Evolutionary conservation across 1,140 invertebrate species (phyloP).

Genomic region (Macrobrachium nipponense): DNA sequence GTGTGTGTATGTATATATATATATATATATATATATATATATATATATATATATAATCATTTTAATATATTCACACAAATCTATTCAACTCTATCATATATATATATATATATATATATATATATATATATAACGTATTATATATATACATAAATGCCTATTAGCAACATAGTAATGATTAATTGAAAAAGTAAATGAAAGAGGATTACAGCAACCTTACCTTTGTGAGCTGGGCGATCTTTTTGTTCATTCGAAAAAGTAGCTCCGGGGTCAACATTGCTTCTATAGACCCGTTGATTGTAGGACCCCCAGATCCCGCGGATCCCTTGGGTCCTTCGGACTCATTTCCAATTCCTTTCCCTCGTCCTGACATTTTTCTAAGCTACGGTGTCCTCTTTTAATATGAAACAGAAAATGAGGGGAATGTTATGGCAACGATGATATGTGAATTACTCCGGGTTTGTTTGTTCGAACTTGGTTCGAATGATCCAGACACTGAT

Average conservation of each 20-base stretch:
- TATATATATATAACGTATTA: background rate
- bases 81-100: background rate
- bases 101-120: background rate
- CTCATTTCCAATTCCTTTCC: conserved; percentile 17
- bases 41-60: conserved; percentile 20
- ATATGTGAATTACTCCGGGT: background rate
- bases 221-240: conserved; percentile 54
- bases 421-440: background rate
- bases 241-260: conserved; percentile 61
- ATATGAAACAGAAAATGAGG: background rate
- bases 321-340: conserved; percentile 39
- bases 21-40: conserved; percentile 18
- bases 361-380: conserved; percentile 51
- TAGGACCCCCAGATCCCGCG: conserved; percentile 36
- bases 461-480: too few relatives aligned
- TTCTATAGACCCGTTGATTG: conserved; percentile 57
- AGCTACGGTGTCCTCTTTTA: background rate
- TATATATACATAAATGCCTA: background rate
- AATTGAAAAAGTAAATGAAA: background rate
- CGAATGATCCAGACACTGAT: too few relatives aligned
- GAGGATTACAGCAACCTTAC: background rate
- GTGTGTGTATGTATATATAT: background rate
- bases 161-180: background rate
- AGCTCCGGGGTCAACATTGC: conserved; percentile 59
- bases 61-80: background rate